A percentile compares a stretch with the other conserved stretches of the same genome.
These are phyloP conservation scores for Agrochola circellaris DNA, from an alignment of 2,888 invertebrate species.

Conservation along the genomic window DNA sequence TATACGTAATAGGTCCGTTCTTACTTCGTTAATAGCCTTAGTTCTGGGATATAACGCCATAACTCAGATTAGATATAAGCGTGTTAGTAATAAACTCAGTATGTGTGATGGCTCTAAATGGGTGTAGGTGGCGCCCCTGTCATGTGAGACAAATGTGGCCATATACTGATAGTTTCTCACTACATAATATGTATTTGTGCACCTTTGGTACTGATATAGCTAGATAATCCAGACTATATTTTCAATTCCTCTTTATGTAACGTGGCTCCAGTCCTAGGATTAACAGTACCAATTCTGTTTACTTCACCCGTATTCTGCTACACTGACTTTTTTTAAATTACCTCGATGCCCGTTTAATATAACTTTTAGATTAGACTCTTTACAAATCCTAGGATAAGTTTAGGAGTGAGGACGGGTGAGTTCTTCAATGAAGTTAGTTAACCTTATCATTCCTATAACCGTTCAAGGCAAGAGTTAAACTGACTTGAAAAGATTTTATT, in stretches of 20 bases:
- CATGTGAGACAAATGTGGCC: conserved; percentile 34
- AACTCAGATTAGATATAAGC: conserved; percentile 53
- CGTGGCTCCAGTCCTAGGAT: not conserved
- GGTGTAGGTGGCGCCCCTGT: conserved; percentile 33
- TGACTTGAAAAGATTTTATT: not conserved
- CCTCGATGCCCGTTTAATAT: conserved; percentile 18
- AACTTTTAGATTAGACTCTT: conserved; percentile 31
- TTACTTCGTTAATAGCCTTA: conserved; percentile 27
- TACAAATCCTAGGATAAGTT: conserved; percentile 27
- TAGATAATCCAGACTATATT: not conserved
- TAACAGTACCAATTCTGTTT: conserved; percentile 10
- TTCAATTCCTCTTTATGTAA: not conserved
- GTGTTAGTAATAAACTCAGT: conserved; percentile 50
- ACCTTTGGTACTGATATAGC: not conserved
- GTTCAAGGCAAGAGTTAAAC: conserved; percentile 1
- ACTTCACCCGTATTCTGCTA: not conserved
- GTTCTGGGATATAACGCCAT: conserved; percentile 34
- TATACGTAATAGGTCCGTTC: conserved; percentile 43
- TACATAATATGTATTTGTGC: conserved; percentile 3
- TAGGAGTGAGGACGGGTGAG: not conserved
- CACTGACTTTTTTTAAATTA: conserved; percentile 39
- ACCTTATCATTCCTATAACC: not conserved
- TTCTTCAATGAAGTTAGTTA: conserved; percentile 1
- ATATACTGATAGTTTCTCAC: conserved; percentile 9
- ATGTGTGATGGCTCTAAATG: conserved; percentile 42